Conservation (phyloP, 2,113 vertebrate genomes). For the Theristicus caerulescens region DNA sequence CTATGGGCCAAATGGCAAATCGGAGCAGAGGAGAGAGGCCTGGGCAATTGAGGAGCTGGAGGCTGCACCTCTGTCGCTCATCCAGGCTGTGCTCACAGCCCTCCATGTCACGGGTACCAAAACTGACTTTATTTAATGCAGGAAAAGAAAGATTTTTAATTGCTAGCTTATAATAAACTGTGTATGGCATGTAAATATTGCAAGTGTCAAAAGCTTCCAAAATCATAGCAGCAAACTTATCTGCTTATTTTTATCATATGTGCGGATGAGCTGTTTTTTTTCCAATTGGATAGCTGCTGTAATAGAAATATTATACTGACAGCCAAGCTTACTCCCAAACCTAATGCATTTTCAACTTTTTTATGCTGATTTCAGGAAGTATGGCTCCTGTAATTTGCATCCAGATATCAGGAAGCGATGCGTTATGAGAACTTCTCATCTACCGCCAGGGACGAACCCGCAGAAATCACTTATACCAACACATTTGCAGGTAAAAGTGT, state of each 20-base stretch:
- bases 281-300: slow-evolving; percentile 30
- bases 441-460: background rate
- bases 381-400: slow-evolving; percentile 31
- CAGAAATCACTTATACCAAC: background rate
- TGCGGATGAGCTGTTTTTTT: background rate
- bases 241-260: background rate
- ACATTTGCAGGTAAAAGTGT: background rate
- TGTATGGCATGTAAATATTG: background rate
- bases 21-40: background rate
- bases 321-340: slow-evolving; percentile 29
- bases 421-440: slow-evolving; percentile 3
- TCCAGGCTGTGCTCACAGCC: background rate
- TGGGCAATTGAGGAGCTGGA: background rate
- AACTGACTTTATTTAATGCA: background rate
- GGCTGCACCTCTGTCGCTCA: background rate
- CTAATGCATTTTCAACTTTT: slow-evolving; percentile 42
- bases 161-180: background rate
- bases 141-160: background rate
- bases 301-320: slow-evolving; percentile 48
- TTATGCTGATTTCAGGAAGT: slow-evolving; percentile 57
- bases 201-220: background rate
- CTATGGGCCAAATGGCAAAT: too few species aligned
- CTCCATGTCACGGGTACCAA: fast-evolving
- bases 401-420: background rate
- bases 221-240: background rate